A percentile compares a stretch with the other conserved stretches of the same genome.
These are phyloP conservation scores for Metallyticus violacea DNA, from an alignment of 2,888 invertebrate genomes.

Conservation along the genomic window DNA sequence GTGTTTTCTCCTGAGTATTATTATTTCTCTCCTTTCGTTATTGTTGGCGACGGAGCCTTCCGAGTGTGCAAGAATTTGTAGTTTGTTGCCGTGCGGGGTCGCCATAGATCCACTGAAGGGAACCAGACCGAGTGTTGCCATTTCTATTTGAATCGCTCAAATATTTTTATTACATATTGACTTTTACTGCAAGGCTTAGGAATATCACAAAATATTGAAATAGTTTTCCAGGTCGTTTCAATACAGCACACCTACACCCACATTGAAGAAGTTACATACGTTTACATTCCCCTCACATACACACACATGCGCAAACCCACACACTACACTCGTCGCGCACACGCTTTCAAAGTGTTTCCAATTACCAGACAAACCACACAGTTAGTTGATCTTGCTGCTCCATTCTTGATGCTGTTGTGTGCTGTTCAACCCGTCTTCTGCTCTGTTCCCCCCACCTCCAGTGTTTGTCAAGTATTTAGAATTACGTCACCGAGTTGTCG, in stretches of 20 bases:
- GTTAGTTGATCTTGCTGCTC: background rate
- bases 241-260: background rate
- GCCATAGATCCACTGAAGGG: slow-evolving; percentile 39
- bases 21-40: slow-evolving; percentile 50
- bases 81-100: slow-evolving; percentile 48
- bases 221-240: background rate
- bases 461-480: background rate
- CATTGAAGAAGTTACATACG: background rate
- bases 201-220: no score
- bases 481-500: background rate
- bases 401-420: background rate
- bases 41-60: background rate
- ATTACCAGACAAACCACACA: background rate
- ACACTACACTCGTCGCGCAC: background rate
- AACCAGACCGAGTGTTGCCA: slow-evolving; percentile 59
- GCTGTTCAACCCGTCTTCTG: background rate
- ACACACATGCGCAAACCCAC: background rate
- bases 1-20: slow-evolving; percentile 51
- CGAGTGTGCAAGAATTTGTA: slow-evolving; percentile 62
- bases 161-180: background rate
- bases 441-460: background rate
- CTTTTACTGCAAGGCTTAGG: no score
- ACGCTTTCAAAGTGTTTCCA: background rate
- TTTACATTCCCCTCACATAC: background rate
- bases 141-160: slow-evolving; percentile 33